A percentile compares a stretch with the other conserved stretches of the same genome.
These are phyloP conservation scores for Arctopsyche grandis DNA, from an alignment of 1,140 invertebrate species.

Conservation along the genomic window DNA sequence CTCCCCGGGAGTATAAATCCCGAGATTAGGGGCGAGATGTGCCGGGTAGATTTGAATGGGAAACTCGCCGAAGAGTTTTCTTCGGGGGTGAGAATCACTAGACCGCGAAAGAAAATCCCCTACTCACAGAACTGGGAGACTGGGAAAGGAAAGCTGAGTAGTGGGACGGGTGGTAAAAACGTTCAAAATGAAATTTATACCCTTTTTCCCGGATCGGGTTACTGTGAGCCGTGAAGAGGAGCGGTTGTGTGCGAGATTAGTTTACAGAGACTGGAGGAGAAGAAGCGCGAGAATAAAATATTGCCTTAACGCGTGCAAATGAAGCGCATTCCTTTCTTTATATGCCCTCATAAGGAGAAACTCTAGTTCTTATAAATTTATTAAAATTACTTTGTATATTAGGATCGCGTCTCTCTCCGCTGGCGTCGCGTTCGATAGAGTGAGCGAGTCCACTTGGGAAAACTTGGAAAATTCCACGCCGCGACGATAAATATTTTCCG, in stretches of 20 bases:
- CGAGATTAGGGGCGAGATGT: constrained; percentile 7
- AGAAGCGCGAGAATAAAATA: neutral
- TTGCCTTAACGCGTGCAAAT: constrained; percentile 1
- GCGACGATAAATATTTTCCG: too few relatives aligned
- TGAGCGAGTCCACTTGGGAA: too few relatives aligned
- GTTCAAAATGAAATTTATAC: constrained; percentile 32
- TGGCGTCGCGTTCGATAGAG: too few relatives aligned
- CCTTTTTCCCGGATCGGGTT: constrained; percentile 4
- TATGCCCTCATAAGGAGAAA: neutral
- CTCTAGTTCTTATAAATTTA: too few relatives aligned
- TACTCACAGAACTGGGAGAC: neutral
- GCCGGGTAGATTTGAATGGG: neutral
- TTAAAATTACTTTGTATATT: too few relatives aligned
- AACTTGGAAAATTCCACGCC: too few relatives aligned
- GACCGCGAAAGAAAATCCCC: neutral
- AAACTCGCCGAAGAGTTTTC: constrained; percentile 19
- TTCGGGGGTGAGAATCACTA: neutral
- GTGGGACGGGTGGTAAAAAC: neutral
- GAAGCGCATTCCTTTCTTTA: neutral
- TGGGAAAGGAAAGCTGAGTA: neutral
- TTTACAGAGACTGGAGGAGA: neutral
- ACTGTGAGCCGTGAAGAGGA: neutral
- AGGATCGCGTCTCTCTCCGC: too few relatives aligned
- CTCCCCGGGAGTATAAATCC: neutral
- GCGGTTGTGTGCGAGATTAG: neutral